phyloP scores from a whole-genome alignment of 2,113 vertebrate species.

The Hippoglossus stenolepis region DNA sequence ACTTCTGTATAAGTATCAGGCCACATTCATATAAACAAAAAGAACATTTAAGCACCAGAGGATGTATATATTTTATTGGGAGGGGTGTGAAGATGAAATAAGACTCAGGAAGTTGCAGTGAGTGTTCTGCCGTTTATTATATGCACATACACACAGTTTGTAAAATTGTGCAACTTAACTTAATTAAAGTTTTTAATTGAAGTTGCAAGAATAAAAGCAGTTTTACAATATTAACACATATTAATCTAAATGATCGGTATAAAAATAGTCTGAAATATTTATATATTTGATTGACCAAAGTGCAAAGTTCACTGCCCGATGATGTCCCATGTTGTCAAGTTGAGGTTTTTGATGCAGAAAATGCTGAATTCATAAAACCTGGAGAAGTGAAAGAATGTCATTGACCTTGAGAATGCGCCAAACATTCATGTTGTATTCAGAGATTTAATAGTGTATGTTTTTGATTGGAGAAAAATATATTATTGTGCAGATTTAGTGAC shows the following conservation, averaged over 20 bases:
- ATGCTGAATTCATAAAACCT: not conserved
- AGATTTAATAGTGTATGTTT: no score
- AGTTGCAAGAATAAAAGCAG: not conserved
- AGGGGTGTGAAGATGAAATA: conserved; percentile 1
- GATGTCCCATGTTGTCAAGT: no score
- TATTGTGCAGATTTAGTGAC: conserved; percentile 21
- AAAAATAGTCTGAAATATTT: no score
- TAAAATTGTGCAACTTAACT: not conserved
- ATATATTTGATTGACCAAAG: no score
- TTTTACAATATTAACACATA: no score
- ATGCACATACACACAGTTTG: not conserved
- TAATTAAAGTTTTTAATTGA: not conserved
- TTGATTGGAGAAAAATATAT: not conserved
- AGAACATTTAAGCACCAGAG: not conserved
- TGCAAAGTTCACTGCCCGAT: no score
- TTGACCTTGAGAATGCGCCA: no score
- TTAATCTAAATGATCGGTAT: no score
- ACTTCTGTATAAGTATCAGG: conserved; percentile 36
- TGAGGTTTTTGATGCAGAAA: no score
- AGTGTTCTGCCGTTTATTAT: not conserved
- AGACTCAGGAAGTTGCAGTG: conserved; percentile 2
- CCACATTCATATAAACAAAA: no score
- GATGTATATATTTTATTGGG: not conserved
- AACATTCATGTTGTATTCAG: no score
- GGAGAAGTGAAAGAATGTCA: not conserved